These are phyloP conservation scores for Druon quercuslanigerum DNA, from an alignment of 1,140 invertebrate genomes.

Conservation along the genomic window DNA sequence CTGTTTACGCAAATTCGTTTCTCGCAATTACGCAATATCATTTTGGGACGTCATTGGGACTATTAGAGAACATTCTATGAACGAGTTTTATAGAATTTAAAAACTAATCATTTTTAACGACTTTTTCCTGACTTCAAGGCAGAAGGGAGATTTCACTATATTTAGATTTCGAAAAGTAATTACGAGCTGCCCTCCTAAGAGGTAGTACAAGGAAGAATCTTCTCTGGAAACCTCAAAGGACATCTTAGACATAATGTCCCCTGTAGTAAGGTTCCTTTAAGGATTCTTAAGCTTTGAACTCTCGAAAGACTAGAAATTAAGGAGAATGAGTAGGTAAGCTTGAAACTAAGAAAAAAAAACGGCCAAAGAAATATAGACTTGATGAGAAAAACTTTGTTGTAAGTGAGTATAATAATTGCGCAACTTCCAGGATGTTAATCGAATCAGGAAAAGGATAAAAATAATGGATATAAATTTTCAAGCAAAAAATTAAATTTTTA, in stretches of 20 bases:
- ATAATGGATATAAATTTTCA: no score
- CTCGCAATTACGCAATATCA: no score
- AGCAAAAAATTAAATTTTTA: no score
- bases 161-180: constrained; percentile 21
- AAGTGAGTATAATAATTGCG: no score
- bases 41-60: no score
- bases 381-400: background rate
- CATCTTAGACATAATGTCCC: constrained; percentile 11
- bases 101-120: no score
- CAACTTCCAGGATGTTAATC: no score
- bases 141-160: background rate
- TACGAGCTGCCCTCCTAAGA: background rate
- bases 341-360: constrained; percentile 7
- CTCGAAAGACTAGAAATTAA: background rate
- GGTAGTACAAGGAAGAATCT: background rate
- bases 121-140: no score
- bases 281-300: constrained; percentile 28
- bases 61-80: no score
- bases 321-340: background rate
- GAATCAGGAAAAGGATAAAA: no score
- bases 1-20: no score
- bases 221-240: constrained; percentile 18
- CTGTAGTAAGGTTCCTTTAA: background rate
- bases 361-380: background rate
- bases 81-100: no score